Base-by-base conservation (phyloP, 2,113 vertebrate genomes). In the Neolamprologus hecqui region DNA sequence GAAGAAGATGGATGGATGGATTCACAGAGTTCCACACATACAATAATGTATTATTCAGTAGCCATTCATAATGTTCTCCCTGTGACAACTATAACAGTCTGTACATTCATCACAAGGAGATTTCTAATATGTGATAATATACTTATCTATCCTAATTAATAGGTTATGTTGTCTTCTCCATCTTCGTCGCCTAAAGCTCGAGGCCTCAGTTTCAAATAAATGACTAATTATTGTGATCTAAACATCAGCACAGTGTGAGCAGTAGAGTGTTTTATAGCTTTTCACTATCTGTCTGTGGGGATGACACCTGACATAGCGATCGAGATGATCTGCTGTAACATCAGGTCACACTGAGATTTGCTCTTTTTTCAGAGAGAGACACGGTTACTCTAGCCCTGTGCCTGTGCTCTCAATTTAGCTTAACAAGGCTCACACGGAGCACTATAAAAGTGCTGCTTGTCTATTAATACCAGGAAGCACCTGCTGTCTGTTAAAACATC, bases 391-490 rank as follows among this genome's bases (percentile, higher is more conserved):
- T 85, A 85, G 85, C 90, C 85, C 53, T 80, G 85, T 17, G 85
- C 84, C 83, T 68, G 57, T 83, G 79, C 83, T 90, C 83, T 84
- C 87, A 28, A 87, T 93, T 92, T 88, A 75, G 85, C 70, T 84
- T 86, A 92, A 93, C 90, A 88, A 92, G 87, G 26, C 85, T 83
- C 90, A 90, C 81, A 91, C 37, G 23, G 80, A 5, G 73, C 82
- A 82, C 54, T 47, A 68, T 84, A 90, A 83, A 88, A 85, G 49
- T 33, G 68, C 9, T 81, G 68, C 8, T 23, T 88, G 80, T 82
- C 88, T 57, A 23, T 90, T 90, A 83, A 89, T 83, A 84, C 75
- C 58, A 85, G 82, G 80, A 85, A 87, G 55, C 91, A 86, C 90
- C 91, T 90, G 90, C 89, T 88, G 85, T 83, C 84, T 58, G 33